Evolutionary conservation across 2,888 invertebrate genomes (phyloP).

Genomic region (Ariolimax columbianus): DNA sequence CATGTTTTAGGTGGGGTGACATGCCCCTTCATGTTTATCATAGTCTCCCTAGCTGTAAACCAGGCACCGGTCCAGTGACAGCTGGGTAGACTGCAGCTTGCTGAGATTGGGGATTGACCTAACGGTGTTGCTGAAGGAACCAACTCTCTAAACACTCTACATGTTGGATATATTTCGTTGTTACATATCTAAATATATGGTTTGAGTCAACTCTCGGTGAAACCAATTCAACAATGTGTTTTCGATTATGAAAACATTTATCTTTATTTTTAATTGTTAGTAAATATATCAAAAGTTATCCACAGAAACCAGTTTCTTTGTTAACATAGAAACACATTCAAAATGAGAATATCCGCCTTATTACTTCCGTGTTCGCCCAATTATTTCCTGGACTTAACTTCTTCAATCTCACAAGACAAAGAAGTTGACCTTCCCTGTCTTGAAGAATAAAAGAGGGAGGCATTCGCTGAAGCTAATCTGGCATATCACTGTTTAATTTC

Average conservation of each 20-base stretch:
- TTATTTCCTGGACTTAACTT: constrained; percentile 16
- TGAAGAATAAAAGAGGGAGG: background rate
- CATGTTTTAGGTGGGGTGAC: too few species aligned
- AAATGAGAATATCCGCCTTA: background rate
- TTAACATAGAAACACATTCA: background rate
- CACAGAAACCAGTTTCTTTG: background rate
- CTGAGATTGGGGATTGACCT: too few species aligned
- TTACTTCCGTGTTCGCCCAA: background rate
- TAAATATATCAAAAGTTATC: background rate
- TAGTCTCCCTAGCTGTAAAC: too few species aligned
- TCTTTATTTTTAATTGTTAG: background rate
- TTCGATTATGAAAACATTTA: background rate
- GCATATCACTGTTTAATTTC: constrained; percentile 41
- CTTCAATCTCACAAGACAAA: background rate
- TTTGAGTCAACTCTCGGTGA: background rate
- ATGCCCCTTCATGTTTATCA: too few species aligned
- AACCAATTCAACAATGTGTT: too few species aligned
- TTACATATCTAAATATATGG: background rate
- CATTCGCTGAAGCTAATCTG: constrained; percentile 37
- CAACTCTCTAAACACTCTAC: too few species aligned
- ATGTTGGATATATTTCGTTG: too few species aligned
- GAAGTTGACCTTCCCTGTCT: background rate
- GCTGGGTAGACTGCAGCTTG: too few species aligned
- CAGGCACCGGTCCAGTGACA: too few species aligned
- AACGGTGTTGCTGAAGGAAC: too few species aligned